Conservation (phyloP, 2,113 vertebrate genomes). For the Urocolius indicus region DNA sequence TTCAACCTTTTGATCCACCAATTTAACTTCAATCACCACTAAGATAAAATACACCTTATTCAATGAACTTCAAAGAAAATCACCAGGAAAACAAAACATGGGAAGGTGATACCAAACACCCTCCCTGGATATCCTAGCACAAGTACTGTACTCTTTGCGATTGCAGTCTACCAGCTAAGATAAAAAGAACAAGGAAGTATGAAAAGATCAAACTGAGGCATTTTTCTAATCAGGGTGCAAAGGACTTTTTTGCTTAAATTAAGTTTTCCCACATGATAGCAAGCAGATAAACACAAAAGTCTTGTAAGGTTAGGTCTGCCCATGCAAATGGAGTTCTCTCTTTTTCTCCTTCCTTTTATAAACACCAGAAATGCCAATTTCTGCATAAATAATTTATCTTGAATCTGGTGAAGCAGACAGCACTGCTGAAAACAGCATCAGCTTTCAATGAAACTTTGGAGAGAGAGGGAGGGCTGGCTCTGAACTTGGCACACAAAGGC, state of each 20-base stretch:
- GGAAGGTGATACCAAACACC: not conserved
- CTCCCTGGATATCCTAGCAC: not conserved
- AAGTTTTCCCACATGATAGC: not conserved
- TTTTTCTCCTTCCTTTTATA: not conserved
- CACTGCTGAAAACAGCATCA: constrained; percentile 18
- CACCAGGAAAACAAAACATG: not conserved
- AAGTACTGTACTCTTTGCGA: not conserved
- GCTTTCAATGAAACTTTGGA: constrained; percentile 24
- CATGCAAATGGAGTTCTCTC: not conserved
- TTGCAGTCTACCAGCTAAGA: not conserved
- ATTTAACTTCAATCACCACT: not conserved
- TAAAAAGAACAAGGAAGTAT: not conserved
- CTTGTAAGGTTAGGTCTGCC: not conserved
- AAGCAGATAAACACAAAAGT: not conserved
- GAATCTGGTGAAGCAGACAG: not conserved
- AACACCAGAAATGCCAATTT: constrained; percentile 10
- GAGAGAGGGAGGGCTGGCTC: not conserved
- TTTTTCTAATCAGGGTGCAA: not conserved
- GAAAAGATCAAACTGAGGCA: not conserved
- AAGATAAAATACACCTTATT: not conserved
- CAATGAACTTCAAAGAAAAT: not conserved
- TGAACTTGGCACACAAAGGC: not conserved
- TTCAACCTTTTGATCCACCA: not conserved
- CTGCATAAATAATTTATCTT: constrained; percentile 1
- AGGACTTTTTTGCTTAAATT: not conserved